phyloP scores from a whole-genome alignment of 1,140 invertebrate genomes.

The Sesamia nonagrioides region DNA sequence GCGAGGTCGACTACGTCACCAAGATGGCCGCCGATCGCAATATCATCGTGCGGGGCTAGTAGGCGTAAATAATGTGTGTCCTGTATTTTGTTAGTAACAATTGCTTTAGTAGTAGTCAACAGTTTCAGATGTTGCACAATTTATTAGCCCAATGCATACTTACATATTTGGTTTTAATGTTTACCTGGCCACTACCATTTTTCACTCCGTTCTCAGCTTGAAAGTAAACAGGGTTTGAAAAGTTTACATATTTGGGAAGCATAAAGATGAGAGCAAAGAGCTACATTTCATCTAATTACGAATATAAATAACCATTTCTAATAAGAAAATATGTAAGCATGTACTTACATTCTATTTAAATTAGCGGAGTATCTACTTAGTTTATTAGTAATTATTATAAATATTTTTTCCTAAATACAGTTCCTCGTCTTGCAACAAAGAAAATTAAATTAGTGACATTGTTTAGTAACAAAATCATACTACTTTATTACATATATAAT shows the following conservation, averaged over 20 bases:
- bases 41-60: too few relatives aligned
- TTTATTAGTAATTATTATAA: slow-evolving; percentile 16
- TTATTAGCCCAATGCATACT: not conserved
- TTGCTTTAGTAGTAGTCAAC: not conserved
- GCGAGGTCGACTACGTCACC: too few relatives aligned
- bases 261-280: not conserved
- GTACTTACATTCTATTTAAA: not conserved
- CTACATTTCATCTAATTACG: not conserved
- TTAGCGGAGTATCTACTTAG: not conserved
- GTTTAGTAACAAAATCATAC: slow-evolving; percentile 13
- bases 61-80: too few relatives aligned
- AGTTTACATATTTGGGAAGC: not conserved
- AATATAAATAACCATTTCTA: not conserved
- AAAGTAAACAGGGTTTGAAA: not conserved
- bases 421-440: not conserved
- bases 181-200: not conserved
- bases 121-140: not conserved
- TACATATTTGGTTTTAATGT: not conserved
- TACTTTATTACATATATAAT: slow-evolving; percentile 14
- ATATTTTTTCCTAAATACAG: not conserved
- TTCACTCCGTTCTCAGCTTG: not conserved
- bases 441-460: slow-evolving; percentile 24
- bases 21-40: too few relatives aligned
- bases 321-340: not conserved
- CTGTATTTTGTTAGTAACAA: not conserved